phyloP scores from a whole-genome alignment of 2,797 vertebrate species.

The Propithecus deckenii region DNA sequence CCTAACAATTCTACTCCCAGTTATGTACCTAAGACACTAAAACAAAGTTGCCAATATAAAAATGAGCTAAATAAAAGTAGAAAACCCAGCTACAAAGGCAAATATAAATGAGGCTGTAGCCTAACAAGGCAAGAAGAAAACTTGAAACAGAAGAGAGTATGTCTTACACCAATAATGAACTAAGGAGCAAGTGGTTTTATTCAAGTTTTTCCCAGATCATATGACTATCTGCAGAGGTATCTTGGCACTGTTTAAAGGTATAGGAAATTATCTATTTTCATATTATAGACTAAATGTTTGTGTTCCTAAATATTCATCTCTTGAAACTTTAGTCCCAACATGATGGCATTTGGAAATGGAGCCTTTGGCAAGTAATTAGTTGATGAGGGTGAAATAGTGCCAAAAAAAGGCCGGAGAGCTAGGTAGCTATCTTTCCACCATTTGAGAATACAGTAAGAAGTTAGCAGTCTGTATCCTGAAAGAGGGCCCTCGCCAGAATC shows the following conservation, averaged over 20 bases:
- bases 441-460: neutral
- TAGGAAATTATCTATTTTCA: neutral
- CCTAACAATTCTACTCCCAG: neutral
- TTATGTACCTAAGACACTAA: neutral
- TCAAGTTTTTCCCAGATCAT: neutral
- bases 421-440: neutral
- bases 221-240: neutral
- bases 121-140: neutral
- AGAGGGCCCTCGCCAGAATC: neutral
- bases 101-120: neutral
- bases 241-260: neutral
- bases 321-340: neutral
- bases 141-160: neutral
- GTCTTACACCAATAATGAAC: neutral
- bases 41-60: neutral
- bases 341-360: neutral
- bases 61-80: neutral
- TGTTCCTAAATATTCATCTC: neutral
- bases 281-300: neutral
- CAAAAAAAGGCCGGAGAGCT: neutral
- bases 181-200: neutral
- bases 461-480: neutral
- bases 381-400: neutral
- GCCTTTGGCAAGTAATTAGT: neutral
- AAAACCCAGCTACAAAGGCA: neutral